Conservation (phyloP, 2,797 vertebrate species). For the Delichon dasypus region DNA sequence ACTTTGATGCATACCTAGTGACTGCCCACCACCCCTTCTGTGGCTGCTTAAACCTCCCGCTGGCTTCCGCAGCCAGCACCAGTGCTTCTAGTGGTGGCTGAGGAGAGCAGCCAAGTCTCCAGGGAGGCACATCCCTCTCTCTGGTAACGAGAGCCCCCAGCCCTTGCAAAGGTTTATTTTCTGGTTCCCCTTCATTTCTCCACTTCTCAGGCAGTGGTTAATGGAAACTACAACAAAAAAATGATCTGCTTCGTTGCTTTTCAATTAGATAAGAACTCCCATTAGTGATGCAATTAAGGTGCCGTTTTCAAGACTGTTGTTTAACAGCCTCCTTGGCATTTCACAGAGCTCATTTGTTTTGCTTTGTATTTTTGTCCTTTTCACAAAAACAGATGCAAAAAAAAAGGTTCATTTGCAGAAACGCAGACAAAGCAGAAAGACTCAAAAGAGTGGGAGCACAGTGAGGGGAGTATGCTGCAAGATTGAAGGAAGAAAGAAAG, state of each 20-base stretch:
- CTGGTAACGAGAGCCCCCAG: neutral
- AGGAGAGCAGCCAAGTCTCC: neutral
- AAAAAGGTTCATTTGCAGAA: constrained; percentile 23
- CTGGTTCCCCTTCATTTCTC: neutral
- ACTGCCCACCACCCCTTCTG: neutral
- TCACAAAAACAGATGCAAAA: constrained; percentile 33
- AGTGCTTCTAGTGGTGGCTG: rapidly evolving
- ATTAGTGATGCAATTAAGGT: constrained; percentile 59
- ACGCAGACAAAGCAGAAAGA: constrained; percentile 29
- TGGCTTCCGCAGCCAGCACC: neutral
- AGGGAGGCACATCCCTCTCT: neutral
- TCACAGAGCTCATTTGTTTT: constrained; percentile 57
- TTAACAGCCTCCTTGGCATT: constrained; percentile 64
- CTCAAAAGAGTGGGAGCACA: neutral
- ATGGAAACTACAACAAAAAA: constrained; percentile 29
- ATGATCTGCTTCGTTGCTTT: constrained; percentile 39
- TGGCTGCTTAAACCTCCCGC: neutral
- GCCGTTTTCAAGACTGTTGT: constrained; percentile 31
- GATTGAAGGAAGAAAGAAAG: neutral
- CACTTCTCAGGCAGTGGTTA: constrained; percentile 19
- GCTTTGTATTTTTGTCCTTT: constrained; percentile 31
- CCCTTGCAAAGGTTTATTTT: neutral
- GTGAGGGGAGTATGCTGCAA: neutral
- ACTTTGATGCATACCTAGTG: neutral
- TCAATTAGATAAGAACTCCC: constrained; percentile 59